These are phyloP conservation scores for Toxonevra muliebris DNA, from an alignment of 2,888 invertebrate species.

Conservation along the genomic window DNA sequence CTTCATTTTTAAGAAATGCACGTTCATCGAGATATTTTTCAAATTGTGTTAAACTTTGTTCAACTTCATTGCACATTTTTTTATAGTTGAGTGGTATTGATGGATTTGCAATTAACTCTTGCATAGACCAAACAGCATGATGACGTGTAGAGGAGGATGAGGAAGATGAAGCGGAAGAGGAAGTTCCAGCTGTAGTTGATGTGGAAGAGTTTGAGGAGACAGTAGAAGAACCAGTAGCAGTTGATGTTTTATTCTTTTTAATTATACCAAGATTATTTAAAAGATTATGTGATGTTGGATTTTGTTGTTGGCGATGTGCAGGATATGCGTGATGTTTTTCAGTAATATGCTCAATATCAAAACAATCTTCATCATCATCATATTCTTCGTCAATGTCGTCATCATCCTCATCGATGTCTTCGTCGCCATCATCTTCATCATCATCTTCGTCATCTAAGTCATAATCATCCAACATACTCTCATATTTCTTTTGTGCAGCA, in stretches of 20 bases:
- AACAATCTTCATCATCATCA: constrained; percentile 39
- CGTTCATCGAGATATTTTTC: constrained; percentile 59
- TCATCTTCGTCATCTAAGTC: constrained; percentile 51
- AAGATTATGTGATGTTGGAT: background rate
- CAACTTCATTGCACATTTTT: constrained; percentile 63
- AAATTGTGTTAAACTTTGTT: constrained; percentile 60
- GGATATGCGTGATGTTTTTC: constrained; percentile 2
- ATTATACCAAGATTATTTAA: constrained; percentile 16
- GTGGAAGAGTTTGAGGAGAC: background rate
- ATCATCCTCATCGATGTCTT: constrained; percentile 46
- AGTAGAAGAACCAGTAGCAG: background rate
- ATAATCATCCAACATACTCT: constrained; percentile 49
- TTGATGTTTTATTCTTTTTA: background rate
- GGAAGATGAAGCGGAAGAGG: background rate
- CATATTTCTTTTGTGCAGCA: constrained; percentile 44
- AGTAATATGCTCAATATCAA: constrained; percentile 39
- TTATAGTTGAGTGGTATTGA: constrained; percentile 62
- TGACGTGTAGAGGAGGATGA: constrained; percentile 17
- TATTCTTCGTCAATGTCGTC: constrained; percentile 45
- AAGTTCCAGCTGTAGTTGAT: background rate
- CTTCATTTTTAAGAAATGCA: constrained; percentile 27
- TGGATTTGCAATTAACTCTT: constrained; percentile 62
- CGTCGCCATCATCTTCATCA: constrained; percentile 50
- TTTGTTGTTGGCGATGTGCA: background rate
- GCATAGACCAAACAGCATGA: constrained; percentile 62